Conservation (phyloP, 2,888 invertebrate genomes). For the Pantelozetes paolii region DNA sequence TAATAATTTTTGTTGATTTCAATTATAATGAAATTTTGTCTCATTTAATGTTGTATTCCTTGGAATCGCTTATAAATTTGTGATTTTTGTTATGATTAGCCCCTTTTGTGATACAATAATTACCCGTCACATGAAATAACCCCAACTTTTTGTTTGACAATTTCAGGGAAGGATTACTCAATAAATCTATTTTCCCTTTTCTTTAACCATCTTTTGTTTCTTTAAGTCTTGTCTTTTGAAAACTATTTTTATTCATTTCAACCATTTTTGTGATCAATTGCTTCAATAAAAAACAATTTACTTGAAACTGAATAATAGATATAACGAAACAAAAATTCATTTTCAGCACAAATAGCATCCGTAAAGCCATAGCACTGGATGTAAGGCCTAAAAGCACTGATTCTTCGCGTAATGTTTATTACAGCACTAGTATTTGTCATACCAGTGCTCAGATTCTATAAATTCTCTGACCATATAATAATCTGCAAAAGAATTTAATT, state of each 20-base stretch:
- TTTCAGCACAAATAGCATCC: constrained; percentile 9
- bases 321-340: constrained; percentile 18
- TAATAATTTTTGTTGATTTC: no score
- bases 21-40: no score
- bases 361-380: not conserved
- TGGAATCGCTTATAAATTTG: no score
- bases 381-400: constrained; percentile 17
- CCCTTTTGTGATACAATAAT: no score
- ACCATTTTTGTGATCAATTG: constrained; percentile 17
- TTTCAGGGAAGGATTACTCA: no score
- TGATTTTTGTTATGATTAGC: no score
- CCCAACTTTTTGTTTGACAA: no score
- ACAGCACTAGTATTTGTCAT: constrained; percentile 32
- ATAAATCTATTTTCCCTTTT: no score
- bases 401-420: constrained; percentile 27
- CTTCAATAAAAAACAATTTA: constrained; percentile 34
- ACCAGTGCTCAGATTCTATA: constrained; percentile 32
- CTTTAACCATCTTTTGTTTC: not conserved
- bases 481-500: constrained; percentile 36
- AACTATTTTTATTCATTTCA: not conserved
- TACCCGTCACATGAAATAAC: no score
- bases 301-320: constrained; percentile 19
- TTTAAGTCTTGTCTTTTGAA: constrained; percentile 6
- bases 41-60: no score
- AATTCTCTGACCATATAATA: constrained; percentile 36